phyloP scores from a whole-genome alignment of 2,113 vertebrate genomes.

The Hippocampus mohnikei region DNA sequence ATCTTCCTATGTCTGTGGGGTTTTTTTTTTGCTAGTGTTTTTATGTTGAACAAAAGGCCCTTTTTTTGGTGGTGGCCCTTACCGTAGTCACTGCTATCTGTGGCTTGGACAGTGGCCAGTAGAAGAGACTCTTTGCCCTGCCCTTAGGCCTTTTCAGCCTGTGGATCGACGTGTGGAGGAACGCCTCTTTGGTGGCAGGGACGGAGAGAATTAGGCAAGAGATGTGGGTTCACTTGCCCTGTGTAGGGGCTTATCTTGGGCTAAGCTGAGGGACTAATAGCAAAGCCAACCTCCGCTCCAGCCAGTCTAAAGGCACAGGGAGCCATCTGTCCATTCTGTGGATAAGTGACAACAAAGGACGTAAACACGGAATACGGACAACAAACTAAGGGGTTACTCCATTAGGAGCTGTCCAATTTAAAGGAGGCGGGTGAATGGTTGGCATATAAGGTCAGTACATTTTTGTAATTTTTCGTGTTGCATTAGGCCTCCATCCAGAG shows the following conservation, averaged over 20 bases:
- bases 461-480: slow-evolving; percentile 34
- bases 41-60: slow-evolving; percentile 16
- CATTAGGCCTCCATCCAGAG: slow-evolving; percentile 29
- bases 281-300: slow-evolving; percentile 72
- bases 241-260: slow-evolving; percentile 74
- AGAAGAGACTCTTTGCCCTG: slow-evolving; percentile 47
- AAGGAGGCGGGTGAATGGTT: slow-evolving; percentile 41
- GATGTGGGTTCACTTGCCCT: slow-evolving; percentile 71
- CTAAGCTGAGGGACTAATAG: slow-evolving; percentile 77
- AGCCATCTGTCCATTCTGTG: slow-evolving; percentile 77
- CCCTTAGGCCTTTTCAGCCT: slow-evolving; percentile 54
- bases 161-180: slow-evolving; percentile 56
- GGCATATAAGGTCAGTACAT: slow-evolving; percentile 74
- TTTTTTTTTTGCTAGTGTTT: slow-evolving; percentile 11
- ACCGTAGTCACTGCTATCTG: slow-evolving; percentile 34
- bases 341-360: slow-evolving; percentile 72
- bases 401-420: slow-evolving; percentile 49
- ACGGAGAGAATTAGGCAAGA: slow-evolving; percentile 67
- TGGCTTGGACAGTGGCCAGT: slow-evolving; percentile 50
- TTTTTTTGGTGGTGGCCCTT: slow-evolving; percentile 16
- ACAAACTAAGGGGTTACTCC: slow-evolving; percentile 52
- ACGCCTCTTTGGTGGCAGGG: slow-evolving; percentile 64
- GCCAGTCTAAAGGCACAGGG: slow-evolving; percentile 71
- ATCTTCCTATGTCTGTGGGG: slow-evolving; percentile 14
- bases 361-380: slow-evolving; percentile 58